A percentile compares a stretch with the other conserved stretches of the same genome.
phyloP scores from a whole-genome alignment of 2,113 vertebrate species.

The Australoheros scitulus region DNA sequence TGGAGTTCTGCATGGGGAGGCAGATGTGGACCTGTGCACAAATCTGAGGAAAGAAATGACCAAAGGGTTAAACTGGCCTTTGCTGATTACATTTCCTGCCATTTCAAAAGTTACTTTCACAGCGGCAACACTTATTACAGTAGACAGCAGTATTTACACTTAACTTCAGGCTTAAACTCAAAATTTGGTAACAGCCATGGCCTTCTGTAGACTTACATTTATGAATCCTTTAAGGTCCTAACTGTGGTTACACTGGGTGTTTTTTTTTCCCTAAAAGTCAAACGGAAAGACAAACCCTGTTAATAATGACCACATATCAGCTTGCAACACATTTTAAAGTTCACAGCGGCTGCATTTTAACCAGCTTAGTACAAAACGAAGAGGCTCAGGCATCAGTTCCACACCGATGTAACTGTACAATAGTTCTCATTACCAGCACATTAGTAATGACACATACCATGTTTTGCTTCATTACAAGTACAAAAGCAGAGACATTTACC shows the following conservation, averaged over 20 bases:
- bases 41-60: slow-evolving; percentile 50
- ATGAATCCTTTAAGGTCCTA: slow-evolving; percentile 58
- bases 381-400: neutral
- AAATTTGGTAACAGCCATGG: neutral
- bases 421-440: neutral
- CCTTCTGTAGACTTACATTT: slow-evolving; percentile 52
- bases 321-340: neutral
- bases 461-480: neutral
- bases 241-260: slow-evolving; percentile 37
- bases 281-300: neutral
- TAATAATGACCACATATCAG: neutral
- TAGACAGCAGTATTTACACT: neutral
- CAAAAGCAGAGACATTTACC: neutral
- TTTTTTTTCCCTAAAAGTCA: slow-evolving; percentile 37
- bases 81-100: neutral
- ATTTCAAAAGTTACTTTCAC: neutral
- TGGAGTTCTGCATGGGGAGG: slow-evolving; percentile 92
- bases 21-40: slow-evolving; percentile 81
- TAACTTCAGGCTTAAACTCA: no score
- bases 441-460: neutral
- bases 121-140: neutral
- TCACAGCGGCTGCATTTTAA: neutral
- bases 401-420: neutral
- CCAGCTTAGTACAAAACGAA: neutral
- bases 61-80: neutral